A percentile compares a stretch with the other conserved stretches of the same genome.
Evolutionary conservation across 2,113 vertebrate genomes (phyloP).

Genomic region (Ictalurus punctatus): DNA sequence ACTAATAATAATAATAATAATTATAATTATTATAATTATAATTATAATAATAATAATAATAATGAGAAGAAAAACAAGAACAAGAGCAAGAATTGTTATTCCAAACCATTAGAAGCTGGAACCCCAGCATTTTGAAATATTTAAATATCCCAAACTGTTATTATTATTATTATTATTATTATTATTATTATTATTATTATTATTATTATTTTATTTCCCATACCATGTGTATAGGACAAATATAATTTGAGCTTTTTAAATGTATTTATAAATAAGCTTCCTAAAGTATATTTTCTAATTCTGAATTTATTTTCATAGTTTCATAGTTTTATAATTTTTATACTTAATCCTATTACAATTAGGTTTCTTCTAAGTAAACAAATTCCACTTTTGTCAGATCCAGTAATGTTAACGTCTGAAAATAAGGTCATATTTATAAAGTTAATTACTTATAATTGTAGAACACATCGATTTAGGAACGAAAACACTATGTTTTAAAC

Average conservation of each 20-base stretch:
- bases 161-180: background rate
- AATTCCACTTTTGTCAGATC: background rate
- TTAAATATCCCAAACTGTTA: background rate
- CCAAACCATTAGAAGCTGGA: background rate
- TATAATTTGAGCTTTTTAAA: background rate
- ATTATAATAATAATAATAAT: background rate
- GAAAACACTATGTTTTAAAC: background rate
- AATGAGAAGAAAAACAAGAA: background rate
- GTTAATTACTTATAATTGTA: background rate
- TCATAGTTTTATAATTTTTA: background rate
- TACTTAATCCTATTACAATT: background rate
- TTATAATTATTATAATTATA: too few relatives aligned
- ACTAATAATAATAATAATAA: too few relatives aligned
- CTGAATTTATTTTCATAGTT: background rate
- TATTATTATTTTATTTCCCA: background rate
- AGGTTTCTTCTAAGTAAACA: background rate
- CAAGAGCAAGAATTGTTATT: background rate
- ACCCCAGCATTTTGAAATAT: background rate
- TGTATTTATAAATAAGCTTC: background rate
- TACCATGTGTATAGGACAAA: background rate
- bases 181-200: background rate
- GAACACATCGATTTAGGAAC: background rate
- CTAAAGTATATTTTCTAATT: background rate
- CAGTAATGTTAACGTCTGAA: background rate
- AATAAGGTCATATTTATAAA: background rate